Evolutionary conservation across 2,797 vertebrate genomes (phyloP).

Genomic region (Ataeniobius toweri): DNA sequence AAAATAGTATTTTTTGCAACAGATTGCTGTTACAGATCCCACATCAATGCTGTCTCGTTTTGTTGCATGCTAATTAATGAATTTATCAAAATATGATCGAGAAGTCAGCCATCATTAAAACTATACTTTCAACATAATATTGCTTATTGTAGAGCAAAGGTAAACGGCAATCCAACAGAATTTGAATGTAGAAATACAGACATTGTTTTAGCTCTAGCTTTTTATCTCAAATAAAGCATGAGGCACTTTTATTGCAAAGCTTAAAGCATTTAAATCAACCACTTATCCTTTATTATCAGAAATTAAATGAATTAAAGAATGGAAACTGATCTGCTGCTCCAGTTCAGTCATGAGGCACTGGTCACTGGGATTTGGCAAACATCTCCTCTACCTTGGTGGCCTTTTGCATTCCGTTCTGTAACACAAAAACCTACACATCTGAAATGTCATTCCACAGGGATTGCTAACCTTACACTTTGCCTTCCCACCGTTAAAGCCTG

Average conservation of each 20-base stretch:
- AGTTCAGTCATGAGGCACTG: not conserved
- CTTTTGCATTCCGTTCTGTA: conserved; percentile 74
- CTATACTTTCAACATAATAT: not conserved
- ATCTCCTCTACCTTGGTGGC: conserved; percentile 60
- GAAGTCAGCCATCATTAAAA: not conserved
- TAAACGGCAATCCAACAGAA: not conserved
- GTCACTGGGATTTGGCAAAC: conserved; percentile 30
- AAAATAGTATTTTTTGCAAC: not conserved
- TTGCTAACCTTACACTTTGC: conserved; percentile 57
- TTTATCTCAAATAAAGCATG: not conserved
- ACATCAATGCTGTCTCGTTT: not conserved
- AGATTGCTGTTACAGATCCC: not conserved
- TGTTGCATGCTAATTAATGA: not conserved
- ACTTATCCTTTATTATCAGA: not conserved
- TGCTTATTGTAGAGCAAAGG: not conserved
- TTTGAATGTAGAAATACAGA: not conserved
- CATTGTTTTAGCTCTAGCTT: not conserved
- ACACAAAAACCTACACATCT: conserved; percentile 73
- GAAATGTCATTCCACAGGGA: conserved; percentile 82
- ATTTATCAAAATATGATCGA: not conserved
- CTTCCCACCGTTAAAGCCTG: conserved; percentile 45
- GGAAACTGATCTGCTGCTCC: not conserved
- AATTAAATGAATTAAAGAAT: not conserved
- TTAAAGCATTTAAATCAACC: not conserved
- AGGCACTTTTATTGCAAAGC: not conserved